Evolutionary conservation across 2,113 vertebrate genomes (phyloP).

Genomic region (Tachysurus vachellii): DNA sequence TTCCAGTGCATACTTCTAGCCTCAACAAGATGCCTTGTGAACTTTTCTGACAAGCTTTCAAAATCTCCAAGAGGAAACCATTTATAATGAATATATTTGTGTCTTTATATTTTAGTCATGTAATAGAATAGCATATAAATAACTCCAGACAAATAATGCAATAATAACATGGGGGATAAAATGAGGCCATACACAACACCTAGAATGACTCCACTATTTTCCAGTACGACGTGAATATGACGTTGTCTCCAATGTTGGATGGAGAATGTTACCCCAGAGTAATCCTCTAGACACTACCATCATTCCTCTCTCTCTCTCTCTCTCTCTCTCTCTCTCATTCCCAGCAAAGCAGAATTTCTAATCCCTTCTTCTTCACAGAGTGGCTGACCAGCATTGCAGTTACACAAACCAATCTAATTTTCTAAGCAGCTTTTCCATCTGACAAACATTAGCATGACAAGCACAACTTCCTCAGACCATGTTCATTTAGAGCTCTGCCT

Average conservation of each 20-base stretch:
- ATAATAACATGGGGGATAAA: not conserved
- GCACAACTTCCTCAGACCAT: constrained; percentile 11
- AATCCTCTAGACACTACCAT: constrained; percentile 28
- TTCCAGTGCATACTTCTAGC: not conserved
- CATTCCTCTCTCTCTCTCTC: not conserved
- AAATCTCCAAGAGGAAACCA: not conserved
- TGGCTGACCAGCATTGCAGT: constrained; percentile 19
- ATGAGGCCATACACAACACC: not conserved
- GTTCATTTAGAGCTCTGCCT: not conserved
- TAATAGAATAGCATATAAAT: not conserved
- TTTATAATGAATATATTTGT: not conserved
- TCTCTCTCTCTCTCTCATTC: constrained; percentile 2
- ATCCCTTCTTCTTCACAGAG: constrained; percentile 37
- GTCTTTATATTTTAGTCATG: not conserved
- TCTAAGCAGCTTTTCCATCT: not conserved
- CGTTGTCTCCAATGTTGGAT: constrained; percentile 17
- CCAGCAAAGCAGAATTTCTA: constrained; percentile 36
- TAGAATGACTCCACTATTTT: not conserved
- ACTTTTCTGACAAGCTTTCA: not conserved
- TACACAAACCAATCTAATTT: constrained; percentile 33
- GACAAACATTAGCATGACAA: constrained; percentile 19
- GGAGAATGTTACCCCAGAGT: not conserved
- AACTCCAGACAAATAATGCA: not conserved
- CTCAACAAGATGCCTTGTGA: not conserved
- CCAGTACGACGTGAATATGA: not conserved